phyloP scores from a whole-genome alignment of 1,140 invertebrate genomes.

The Drosophila kikkawai region DNA sequence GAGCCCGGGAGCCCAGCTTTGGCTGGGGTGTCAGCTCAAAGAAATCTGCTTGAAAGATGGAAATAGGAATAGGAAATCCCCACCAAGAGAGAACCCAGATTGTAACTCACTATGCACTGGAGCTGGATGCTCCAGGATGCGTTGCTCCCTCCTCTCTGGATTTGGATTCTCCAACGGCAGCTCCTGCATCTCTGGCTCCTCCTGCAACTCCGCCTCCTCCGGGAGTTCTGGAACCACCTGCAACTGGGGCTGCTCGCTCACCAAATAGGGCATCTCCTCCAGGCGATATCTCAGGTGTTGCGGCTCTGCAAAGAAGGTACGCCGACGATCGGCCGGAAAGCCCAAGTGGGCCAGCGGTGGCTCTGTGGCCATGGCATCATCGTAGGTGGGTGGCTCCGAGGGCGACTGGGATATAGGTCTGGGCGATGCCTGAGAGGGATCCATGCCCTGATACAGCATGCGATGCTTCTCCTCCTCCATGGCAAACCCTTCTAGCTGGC shows the following conservation, averaged over 20 bases:
- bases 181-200: no score
- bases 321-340: background rate
- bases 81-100: no score
- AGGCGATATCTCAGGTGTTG: conserved; percentile 9
- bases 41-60: conserved; percentile 16
- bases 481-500: conserved; percentile 27
- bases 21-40: conserved; percentile 37
- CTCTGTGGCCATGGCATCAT: conserved; percentile 34
- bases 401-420: conserved; percentile 1
- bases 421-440: conserved; percentile 24
- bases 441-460: conserved; percentile 61
- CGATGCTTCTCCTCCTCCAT: conserved; percentile 63
- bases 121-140: background rate
- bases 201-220: no score
- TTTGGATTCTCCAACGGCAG: background rate
- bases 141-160: background rate
- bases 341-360: no score
- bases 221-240: background rate
- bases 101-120: conserved; percentile 37
- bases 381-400: conserved; percentile 47
- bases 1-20: conserved; percentile 16
- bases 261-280: background rate
- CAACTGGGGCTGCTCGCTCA: background rate
- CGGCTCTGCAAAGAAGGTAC: conserved; percentile 34
- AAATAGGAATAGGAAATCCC: background rate